These are phyloP conservation scores for Acrocephalus arundinaceus DNA, from an alignment of 2,113 vertebrate species.

Conservation along the genomic window DNA sequence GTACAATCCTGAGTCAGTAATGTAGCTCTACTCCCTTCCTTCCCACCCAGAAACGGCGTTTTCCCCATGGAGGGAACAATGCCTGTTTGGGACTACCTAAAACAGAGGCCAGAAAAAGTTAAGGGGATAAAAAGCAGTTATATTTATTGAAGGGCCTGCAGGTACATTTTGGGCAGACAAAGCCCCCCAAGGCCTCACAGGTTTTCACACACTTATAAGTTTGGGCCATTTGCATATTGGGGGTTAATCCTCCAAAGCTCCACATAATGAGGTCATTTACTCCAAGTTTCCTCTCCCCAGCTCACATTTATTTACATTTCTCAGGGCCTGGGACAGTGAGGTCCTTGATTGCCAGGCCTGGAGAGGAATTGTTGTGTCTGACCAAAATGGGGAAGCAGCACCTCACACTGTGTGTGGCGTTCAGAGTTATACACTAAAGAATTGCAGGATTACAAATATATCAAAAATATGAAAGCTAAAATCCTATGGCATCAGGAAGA, in stretches of 20 bases:
- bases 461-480: background rate
- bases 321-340: background rate
- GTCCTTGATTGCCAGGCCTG: background rate
- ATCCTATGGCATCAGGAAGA: background rate
- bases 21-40: background rate
- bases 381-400: background rate
- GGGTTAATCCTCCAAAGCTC: background rate
- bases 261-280: background rate
- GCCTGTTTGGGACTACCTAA: background rate
- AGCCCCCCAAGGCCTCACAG: background rate
- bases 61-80: background rate
- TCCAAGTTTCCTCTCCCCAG: background rate
- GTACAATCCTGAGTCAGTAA: background rate
- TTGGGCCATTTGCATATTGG: background rate
- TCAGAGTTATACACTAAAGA: background rate
- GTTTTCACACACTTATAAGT: background rate
- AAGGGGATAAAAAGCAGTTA: background rate
- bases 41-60: fast-evolving
- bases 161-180: background rate
- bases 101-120: background rate
- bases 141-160: background rate
- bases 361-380: background rate
- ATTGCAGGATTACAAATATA: background rate
- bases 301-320: background rate
- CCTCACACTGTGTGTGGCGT: fast-evolving